A percentile compares a stretch with the other conserved stretches of the same genome.
Evolutionary conservation across 2,113 vertebrate genomes (phyloP).

Genomic region (Pedetes capensis): DNA sequence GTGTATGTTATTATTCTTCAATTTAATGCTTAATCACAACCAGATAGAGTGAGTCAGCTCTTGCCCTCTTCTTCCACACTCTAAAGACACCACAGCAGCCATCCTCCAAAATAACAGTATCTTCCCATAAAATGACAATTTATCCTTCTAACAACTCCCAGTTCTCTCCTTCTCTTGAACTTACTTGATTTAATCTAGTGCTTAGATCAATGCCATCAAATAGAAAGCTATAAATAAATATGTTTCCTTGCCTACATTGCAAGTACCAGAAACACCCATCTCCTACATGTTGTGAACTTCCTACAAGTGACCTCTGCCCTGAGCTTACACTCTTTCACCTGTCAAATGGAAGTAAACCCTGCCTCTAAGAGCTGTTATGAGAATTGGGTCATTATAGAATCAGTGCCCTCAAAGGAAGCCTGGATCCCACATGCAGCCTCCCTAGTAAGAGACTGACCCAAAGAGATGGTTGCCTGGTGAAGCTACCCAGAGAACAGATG

Average conservation of each 20-base stretch:
- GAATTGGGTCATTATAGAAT: not conserved
- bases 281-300: not conserved
- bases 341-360: not conserved
- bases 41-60: not conserved
- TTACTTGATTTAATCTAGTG: not conserved
- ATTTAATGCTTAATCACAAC: not conserved
- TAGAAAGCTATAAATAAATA: not conserved
- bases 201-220: too few relatives aligned
- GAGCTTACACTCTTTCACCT: not conserved
- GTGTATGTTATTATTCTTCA: not conserved
- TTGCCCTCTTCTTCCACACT: not conserved
- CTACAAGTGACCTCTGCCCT: not conserved
- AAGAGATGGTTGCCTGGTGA: not conserved
- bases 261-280: not conserved
- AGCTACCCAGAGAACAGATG: not conserved
- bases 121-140: not conserved
- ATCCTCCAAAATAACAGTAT: not conserved
- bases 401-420: not conserved
- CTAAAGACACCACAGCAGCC: not conserved
- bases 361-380: not conserved
- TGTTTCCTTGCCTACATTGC: not conserved
- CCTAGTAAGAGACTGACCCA: not conserved
- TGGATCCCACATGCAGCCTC: not conserved
- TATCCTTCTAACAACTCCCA: not conserved
- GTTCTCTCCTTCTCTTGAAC: not conserved